These are phyloP conservation scores for Glareola pratincola DNA, from an alignment of 2,113 vertebrate species.

Conservation along the genomic window DNA sequence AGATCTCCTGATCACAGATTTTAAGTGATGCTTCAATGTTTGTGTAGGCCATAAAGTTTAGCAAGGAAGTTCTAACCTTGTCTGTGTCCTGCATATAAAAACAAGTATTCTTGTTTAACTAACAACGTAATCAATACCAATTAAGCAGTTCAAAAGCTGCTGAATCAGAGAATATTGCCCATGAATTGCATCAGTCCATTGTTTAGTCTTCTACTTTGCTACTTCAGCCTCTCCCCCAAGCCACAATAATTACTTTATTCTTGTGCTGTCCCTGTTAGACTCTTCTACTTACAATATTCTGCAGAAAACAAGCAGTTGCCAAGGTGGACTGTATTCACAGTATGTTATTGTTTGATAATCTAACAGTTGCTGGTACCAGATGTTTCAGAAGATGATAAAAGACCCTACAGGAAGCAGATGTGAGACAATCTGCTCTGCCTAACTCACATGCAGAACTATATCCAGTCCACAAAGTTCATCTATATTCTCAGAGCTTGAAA, in stretches of 20 bases:
- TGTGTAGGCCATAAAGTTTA: not conserved
- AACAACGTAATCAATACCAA: not conserved
- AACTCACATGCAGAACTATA: not conserved
- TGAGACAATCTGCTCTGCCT: constrained; percentile 19
- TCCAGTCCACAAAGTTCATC: not conserved
- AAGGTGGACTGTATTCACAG: not conserved
- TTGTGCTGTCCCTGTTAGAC: not conserved
- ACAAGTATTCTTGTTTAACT: not conserved
- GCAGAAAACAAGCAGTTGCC: not conserved
- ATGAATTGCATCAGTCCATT: not conserved
- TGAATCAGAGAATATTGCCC: not conserved
- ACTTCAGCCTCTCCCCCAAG: not conserved
- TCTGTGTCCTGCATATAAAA: not conserved
- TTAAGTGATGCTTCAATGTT: not conserved
- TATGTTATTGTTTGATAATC: not conserved
- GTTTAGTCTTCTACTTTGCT: not conserved
- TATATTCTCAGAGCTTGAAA: not conserved
- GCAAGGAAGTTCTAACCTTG: constrained; percentile 23
- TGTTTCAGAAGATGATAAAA: constrained; percentile 5
- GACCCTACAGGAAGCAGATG: not conserved
- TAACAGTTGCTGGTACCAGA: not conserved
- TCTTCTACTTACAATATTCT: not conserved
- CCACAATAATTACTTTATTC: not conserved
- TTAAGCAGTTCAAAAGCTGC: constrained; percentile 1
- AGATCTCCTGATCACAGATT: not conserved